These are phyloP conservation scores for Heteropelma amictum DNA, from an alignment of 2,888 invertebrate species.

Conservation along the genomic window DNA sequence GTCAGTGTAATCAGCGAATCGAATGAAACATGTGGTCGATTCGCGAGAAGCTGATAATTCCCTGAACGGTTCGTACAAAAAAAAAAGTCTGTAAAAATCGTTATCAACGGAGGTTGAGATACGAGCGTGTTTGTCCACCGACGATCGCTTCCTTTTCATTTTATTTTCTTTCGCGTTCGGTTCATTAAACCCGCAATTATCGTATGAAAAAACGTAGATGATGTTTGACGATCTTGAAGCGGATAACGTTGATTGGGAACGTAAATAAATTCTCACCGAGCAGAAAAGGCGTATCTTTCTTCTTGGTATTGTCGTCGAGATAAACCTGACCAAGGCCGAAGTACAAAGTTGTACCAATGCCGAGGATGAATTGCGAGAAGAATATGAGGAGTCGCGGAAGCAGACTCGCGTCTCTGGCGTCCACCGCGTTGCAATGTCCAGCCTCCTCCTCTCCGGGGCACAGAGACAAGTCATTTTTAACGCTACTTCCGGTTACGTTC, in stretches of 20 bases:
- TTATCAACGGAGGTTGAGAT: neutral
- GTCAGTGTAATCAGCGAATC: too few species aligned
- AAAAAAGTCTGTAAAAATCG: slow-evolving; percentile 4
- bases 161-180: too few species aligned
- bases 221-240: neutral
- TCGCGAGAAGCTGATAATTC: too few species aligned
- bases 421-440: slow-evolving; percentile 77
- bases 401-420: slow-evolving; percentile 75
- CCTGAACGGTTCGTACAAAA: neutral
- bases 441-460: slow-evolving; percentile 68
- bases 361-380: slow-evolving; percentile 84
- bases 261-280: slow-evolving; percentile 76
- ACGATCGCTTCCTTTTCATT: neutral
- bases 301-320: slow-evolving; percentile 84
- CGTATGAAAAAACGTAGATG: too few species aligned
- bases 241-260: neutral
- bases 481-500: slow-evolving; percentile 56
- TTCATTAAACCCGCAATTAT: too few species aligned
- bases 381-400: slow-evolving; percentile 82
- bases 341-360: slow-evolving; percentile 84
- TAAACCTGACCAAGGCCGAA: slow-evolving; percentile 84
- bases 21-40: too few species aligned
- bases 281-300: slow-evolving; percentile 82
- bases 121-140: neutral
- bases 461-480: slow-evolving; percentile 64